A percentile compares a stretch with the other conserved stretches of the same genome.
Conservation (phyloP, 2,888 invertebrate genomes). For the Sicus ferrugineus region DNA sequence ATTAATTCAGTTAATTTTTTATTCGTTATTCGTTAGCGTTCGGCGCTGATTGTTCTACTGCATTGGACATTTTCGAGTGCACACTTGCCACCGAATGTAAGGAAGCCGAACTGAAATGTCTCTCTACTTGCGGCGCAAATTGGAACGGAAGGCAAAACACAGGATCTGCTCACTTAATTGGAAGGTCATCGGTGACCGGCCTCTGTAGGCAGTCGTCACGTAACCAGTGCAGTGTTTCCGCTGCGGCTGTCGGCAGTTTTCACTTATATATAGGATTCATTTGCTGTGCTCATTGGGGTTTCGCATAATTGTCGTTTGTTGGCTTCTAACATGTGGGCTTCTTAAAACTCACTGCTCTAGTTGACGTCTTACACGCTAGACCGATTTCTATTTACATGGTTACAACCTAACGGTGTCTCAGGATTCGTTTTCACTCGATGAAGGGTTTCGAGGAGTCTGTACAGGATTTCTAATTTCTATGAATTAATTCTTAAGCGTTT, state of each 20-base stretch:
- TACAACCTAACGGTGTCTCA: constrained; percentile 30
- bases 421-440: constrained; percentile 16
- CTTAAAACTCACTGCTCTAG: background rate
- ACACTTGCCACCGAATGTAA: constrained; percentile 16
- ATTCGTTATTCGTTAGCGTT: background rate
- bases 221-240: background rate
- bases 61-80: constrained; percentile 44
- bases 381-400: constrained; percentile 23
- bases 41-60: constrained; percentile 57
- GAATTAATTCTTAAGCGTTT: no score
- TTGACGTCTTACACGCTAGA: background rate
- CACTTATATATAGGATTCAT: constrained; percentile 59
- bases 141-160: constrained; percentile 6
- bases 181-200: no score
- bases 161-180: constrained; percentile 47
- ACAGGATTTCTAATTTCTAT: constrained; percentile 1
- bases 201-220: background rate
- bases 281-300: constrained; percentile 55
- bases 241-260: no score
- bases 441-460: constrained; percentile 9
- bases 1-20: no score
- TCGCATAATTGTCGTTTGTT: background rate
- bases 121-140: background rate
- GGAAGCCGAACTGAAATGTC: background rate
- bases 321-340: background rate